Evolutionary conservation across 2,888 invertebrate genomes (phyloP), one percentile per base, ranked within the genome.

Genomic region (Chrysolina haemoptera): DNA sequence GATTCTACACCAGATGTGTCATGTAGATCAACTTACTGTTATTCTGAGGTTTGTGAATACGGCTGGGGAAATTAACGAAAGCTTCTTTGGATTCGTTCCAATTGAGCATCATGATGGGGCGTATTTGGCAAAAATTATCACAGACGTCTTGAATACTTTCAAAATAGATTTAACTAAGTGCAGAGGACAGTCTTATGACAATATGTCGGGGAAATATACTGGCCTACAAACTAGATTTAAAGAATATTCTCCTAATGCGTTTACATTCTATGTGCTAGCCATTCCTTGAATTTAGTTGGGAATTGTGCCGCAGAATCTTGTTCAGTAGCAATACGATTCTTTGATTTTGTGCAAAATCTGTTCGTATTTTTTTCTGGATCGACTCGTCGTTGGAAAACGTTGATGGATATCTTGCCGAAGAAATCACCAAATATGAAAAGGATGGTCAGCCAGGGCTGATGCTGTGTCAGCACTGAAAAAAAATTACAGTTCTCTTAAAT

Each of bases 81-180:
- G 62, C 20, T 62, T 62, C 27, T 62, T 22, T 62, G 62, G 62
- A 62, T 62, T 62, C 62, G 27, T 62, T 62, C 11, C 20, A 62
- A 62, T 62, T 22, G 62, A 62, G 62, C 43, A 43, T 43, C 43
- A 43, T 43, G 43, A 43, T 43, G 43, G 43, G 43, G 43, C 43
- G 11, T 63, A 63, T 63, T 63, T 63, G 63, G 63, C 40, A 63
- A 63, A 63, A 63, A 41, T 41, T 63, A 40, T 63, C 40, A 35
- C 16, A 41, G 63, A 63, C 27, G 41, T 41, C 40, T 41, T 63
- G 63, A 63, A 63, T 20, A 43, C 43, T 43, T 43, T 43, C 43
- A 6, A 43, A 43, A 43, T 43, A 43, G 43, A 43, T 43, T 43
- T 43, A 43, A 43, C 43, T 43, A 43, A 6, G 43, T 43, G 43